phyloP scores from a whole-genome alignment of 2,113 vertebrate species.

The Rousettus leschenaultii region DNA sequence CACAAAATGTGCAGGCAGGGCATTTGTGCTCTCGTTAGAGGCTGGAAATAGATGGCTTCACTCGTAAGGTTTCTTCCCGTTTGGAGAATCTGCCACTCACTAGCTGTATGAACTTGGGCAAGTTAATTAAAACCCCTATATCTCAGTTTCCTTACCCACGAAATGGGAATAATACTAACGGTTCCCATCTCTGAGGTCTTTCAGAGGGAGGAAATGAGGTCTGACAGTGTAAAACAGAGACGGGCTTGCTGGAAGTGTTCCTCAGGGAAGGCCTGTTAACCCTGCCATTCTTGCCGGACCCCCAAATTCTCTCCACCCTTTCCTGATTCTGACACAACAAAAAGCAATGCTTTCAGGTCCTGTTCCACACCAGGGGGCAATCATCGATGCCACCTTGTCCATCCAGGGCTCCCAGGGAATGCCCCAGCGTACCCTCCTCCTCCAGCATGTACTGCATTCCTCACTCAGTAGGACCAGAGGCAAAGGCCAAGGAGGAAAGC shows the following conservation, averaged over 20 bases:
- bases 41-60: neutral
- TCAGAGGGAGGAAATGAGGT: neutral
- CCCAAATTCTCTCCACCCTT: neutral
- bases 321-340: neutral
- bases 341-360: neutral
- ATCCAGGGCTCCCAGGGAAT: neutral
- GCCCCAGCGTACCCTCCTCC: neutral
- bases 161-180: neutral
- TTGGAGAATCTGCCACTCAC: neutral
- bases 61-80: neutral
- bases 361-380: neutral
- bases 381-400: neutral
- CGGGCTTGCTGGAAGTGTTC: neutral
- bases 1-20: neutral
- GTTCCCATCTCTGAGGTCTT: neutral
- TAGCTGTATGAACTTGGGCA: neutral
- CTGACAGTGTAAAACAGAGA: neutral
- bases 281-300: neutral
- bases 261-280: neutral
- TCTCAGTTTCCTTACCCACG: neutral
- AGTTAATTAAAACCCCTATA: neutral
- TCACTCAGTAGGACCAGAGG: neutral
- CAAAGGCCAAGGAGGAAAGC: conserved; percentile 11
- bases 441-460: neutral
- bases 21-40: neutral